Base-by-base conservation (phyloP, 2,113 vertebrate genomes). In the Silurus asotus region DNA sequence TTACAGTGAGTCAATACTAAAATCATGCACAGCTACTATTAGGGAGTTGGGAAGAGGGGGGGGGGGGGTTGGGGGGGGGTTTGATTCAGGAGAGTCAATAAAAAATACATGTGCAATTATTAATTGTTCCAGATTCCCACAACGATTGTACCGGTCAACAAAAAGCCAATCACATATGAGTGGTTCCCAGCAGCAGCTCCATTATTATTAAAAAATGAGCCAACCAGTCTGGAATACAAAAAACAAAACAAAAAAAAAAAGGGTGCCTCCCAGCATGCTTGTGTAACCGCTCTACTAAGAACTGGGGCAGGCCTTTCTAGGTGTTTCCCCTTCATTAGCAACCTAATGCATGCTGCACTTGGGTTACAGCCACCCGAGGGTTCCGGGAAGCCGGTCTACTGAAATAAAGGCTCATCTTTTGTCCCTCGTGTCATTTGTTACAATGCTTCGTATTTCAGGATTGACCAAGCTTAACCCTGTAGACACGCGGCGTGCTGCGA, bases 331-430 rank as follows among this genome's bases (percentile, higher is more conserved):
- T 55, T 85, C 59, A 15, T 69, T 81, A 49, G 59, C 49, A n/a
- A 59, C 5, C 48, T 82, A 82, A 85, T 19, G 37, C 49, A 45
- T 28, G 37, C 48, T 79, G 28, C 37, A 37, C 61, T 59, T 8
- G 8, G 67, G 67, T 75, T 62, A 62, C 61, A 61, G 87, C 51
- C 87, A 77, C 64, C 58, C 10, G 37, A n/a, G 69, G 37, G 78
- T 81, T 85, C 78, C 64, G 20, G 78, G 69, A 88, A 80, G 25
- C 56, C 19, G 11, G 2, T 81, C 67, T 81, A 20, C 49, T 64
- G 67, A 74, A 76, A 49, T 56, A 37, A 58, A 25, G 55, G 55
- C 65, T 56, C 9, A 17, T 14, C 10, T 53, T 23, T 59, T n/a
- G 67, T 69, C 67, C 81, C 28, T 48, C 79, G 0, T 17, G 67